phyloP scores from a whole-genome alignment of 2,888 invertebrate species.

The Andricus quercusramuli region DNA sequence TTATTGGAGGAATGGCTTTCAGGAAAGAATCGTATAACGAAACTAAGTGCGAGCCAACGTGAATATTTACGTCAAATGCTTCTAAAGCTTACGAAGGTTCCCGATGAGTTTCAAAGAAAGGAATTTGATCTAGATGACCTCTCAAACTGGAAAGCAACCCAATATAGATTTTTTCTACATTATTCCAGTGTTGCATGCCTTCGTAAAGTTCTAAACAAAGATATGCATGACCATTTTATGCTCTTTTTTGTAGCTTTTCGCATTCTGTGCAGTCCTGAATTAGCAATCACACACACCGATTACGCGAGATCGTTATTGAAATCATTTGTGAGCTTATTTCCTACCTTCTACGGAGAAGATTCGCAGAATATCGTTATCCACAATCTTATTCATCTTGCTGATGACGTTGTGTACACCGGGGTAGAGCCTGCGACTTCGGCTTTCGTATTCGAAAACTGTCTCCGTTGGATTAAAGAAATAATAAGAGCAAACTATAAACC shows the following conservation, averaged over 20 bases:
- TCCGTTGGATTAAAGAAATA: background rate
- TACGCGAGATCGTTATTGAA: slow-evolving; percentile 29
- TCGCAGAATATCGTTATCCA: slow-evolving; percentile 46
- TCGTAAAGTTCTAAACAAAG: slow-evolving; percentile 13
- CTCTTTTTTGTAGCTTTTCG: slow-evolving; percentile 42
- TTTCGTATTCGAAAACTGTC: background rate
- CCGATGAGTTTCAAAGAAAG: slow-evolving; percentile 47
- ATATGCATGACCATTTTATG: slow-evolving; percentile 41
- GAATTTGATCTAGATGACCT: slow-evolving; percentile 31
- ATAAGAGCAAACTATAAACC: no score
- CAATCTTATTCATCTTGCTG: slow-evolving; percentile 50
- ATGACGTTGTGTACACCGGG: slow-evolving; percentile 41
- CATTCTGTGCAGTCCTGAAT: slow-evolving; percentile 39
- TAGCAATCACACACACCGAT: slow-evolving; percentile 37
- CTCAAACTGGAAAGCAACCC: slow-evolving; percentile 49
- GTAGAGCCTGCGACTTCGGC: background rate
- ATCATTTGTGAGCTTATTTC: slow-evolving; percentile 26
- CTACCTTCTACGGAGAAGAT: slow-evolving; percentile 41
- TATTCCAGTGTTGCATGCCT: slow-evolving; percentile 41
- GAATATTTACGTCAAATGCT: background rate
- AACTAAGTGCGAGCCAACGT: slow-evolving; percentile 15
- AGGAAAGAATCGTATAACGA: background rate
- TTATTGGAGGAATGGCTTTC: slow-evolving; percentile 37
- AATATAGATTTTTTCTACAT: slow-evolving; percentile 42
- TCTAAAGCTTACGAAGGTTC: slow-evolving; percentile 16